Conservation (phyloP, 37 sponge, comb jelly and placozoan species). For the Spongilla lacustris region DNA sequence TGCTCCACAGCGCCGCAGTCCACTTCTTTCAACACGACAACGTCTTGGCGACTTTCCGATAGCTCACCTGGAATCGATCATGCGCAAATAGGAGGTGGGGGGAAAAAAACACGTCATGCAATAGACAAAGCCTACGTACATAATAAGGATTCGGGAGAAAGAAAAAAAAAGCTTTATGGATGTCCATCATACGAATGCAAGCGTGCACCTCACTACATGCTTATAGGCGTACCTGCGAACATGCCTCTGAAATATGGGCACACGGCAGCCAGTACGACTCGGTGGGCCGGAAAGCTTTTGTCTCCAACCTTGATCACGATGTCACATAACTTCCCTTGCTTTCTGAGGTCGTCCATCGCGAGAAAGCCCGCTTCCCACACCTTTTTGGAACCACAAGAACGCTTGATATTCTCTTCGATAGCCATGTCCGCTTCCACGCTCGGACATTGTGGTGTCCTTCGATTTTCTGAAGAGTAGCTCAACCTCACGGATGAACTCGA, state of each 20-base stretch:
- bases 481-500: neutral
- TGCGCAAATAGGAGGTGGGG: no score
- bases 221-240: conserved; percentile 96
- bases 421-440: neutral
- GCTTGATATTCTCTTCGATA: neutral
- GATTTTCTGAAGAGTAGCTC: neutral
- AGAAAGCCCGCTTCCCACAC: neutral
- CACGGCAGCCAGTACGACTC: conserved; percentile 82
- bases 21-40: conserved; percentile 54
- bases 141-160: no score
- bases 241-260: conserved; percentile 91
- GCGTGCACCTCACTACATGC: no score
- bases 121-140: no score
- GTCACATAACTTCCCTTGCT: conserved; percentile 76
- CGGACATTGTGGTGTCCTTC: neutral
- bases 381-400: neutral
- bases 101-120: no score
- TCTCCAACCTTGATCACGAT: conserved; percentile 71
- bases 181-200: no score
- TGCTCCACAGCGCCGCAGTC: conserved; percentile 39
- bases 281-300: conserved; percentile 67
- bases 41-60: conserved; percentile 46
- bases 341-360: conserved; percentile 13
- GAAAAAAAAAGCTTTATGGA: conserved; percentile 49
- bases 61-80: conserved; percentile 22